Evolutionary conservation across 2,888 invertebrate genomes (phyloP), one percentile per base, ranked within the genome.

Genomic region (Malacosoma neustria): DNA sequence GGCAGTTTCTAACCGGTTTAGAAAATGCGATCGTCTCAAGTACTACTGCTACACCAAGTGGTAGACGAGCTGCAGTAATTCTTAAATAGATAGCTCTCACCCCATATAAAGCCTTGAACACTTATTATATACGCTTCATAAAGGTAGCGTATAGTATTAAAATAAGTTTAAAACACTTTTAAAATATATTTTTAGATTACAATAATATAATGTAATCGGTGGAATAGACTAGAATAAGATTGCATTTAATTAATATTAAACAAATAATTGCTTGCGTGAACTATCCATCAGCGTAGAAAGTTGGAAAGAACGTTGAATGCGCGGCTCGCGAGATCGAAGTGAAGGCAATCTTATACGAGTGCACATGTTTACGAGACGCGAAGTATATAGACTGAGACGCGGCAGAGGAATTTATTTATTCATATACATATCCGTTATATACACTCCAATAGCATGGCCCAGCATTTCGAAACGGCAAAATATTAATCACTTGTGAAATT

Each of bases 1-100:
- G 80, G 79, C 75, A 82, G 79, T 85, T 84, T 85, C 84, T 85
- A 85, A 84, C 84, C 77, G 82, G 85, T 85, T 81, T 84, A 84
- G 85, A 84, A 84, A 84, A 82, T 72, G 67, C 72, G 68, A 72
- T 61, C 65, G 54, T 50, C 53, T 51, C 51, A 43, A 40, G 51
- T 42, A 42, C 36, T 39, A 54, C 52, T 54, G 52, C 57, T 54
- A 49, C 51, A 42, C 47, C 42, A 37, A 41, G 35, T 43, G 45
- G 46, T 41, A 40, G 47, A 22, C 22, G 9, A 51, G 54, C 53
- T 46, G 58, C 52, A 49, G 60, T 68, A 67, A 69, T 64, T 68
- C 68, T 66, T 63, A 57, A 51, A 45, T 52, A 46, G 54, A 42
- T 39, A 48, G 64, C 73, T 77, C 75, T 79, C 79, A 58, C 77